Evolutionary conservation across 2,797 vertebrate species (phyloP), one percentile per base, ranked within the genome.

Genomic region (Danio kyathit): DNA sequence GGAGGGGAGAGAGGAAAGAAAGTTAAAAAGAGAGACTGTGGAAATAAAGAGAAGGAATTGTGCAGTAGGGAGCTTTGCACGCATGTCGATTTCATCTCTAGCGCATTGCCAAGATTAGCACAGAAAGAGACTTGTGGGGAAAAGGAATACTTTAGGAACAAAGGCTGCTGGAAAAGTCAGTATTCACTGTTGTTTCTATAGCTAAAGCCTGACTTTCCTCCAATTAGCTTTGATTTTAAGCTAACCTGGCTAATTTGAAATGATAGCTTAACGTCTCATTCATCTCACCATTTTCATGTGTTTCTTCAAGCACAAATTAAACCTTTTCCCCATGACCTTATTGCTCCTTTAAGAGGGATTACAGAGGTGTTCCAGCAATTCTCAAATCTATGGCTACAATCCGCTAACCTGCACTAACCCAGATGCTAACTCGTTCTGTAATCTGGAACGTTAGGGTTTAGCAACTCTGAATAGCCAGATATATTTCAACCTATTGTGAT

Each of bases 291-390:
- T 57, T 61, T 49, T 13, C n/a, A 64, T 49, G 1, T 43, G 41
- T 79, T 60, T 61, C 29, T 71, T 29, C 0, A 21, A 80, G 79
- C 87, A 79, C 48, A 29, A 88, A 90, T 90, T 90, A 91, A 44
- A 74, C 76, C 19, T 83, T 86, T 89, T 89, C 88, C 89, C 87
- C 90, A 90, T 80, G 89, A 92, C 91, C 91, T 85, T 6, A 9
- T 57, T 80, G 87, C 78, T 88, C 88, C 85, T 83, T 90, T 89
- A 90, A 91, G 88, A 87, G 61, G 89, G 92, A 93, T 93, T 92
- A 92, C 77, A 57, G 74, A 77, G 84, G 85, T 84, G 79, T 83
- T 84, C 66, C 83, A 84, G 87, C 87, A 87, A 87, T 89, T 88
- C 87, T 89, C 88, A 91, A 89, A 82, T 79, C 67, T 81, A 80